Evolutionary conservation across 1,140 invertebrate species (phyloP).

Genomic region (Calliphora vicina): DNA sequence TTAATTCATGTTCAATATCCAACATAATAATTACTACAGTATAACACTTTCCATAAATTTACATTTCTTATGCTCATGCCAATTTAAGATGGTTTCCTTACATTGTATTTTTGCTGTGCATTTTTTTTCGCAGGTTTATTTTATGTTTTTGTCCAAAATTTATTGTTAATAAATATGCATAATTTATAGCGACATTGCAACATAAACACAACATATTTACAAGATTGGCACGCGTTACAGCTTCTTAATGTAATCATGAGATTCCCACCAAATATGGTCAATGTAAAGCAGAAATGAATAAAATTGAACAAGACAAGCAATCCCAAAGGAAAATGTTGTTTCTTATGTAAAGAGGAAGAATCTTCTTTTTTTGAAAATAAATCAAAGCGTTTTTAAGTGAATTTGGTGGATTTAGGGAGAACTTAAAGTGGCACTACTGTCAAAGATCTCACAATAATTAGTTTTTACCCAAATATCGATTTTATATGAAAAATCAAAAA

Average conservation of each 20-base stretch:
- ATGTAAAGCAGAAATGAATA: neutral
- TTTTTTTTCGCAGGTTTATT: neutral
- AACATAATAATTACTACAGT: neutral
- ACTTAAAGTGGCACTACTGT: too few species aligned
- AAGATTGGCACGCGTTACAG: slow-evolving; percentile 28
- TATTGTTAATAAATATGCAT: slow-evolving; percentile 32
- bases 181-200: slow-evolving; percentile 18
- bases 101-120: too few species aligned
- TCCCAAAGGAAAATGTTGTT: neutral
- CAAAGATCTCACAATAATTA: too few species aligned
- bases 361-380: neutral
- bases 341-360: neutral
- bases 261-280: slow-evolving; percentile 30
- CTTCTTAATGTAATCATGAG: slow-evolving; percentile 29
- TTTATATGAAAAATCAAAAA: too few species aligned
- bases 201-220: slow-evolving; percentile 16
- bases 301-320: neutral
- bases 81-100: neutral
- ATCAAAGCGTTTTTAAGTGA: neutral
- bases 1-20: too few species aligned
- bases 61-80: neutral
- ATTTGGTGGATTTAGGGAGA: too few species aligned
- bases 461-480: too few species aligned
- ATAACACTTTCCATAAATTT: neutral
- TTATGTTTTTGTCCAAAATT: neutral